phyloP scores from a whole-genome alignment of 1,140 invertebrate genomes.

The Propsilocerus akamusi region DNA sequence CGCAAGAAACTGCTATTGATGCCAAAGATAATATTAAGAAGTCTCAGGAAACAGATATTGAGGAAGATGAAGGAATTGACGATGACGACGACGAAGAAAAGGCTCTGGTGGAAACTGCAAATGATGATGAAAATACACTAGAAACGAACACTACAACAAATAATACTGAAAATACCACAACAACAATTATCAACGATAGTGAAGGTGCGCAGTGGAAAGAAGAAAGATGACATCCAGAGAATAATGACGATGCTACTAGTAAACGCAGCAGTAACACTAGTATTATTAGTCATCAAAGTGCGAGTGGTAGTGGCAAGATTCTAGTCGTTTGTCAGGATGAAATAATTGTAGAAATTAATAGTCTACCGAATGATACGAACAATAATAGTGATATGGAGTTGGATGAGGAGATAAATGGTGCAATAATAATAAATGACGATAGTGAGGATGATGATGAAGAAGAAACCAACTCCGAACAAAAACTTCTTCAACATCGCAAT shows the following conservation, averaged over 20 bases:
- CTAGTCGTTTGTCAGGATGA: conserved; percentile 8
- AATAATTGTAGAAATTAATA: conserved; percentile 17
- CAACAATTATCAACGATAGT: background rate
- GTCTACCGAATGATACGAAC: conserved; percentile 14
- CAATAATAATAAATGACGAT: too few species aligned
- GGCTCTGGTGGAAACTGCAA: background rate
- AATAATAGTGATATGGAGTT: conserved; percentile 12
- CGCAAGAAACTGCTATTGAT: background rate
- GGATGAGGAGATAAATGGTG: conserved; percentile 19
- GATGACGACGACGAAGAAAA: background rate
- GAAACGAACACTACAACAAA: conserved; percentile 3
- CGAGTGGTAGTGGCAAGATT: conserved; percentile 22
- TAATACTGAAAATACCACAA: background rate
- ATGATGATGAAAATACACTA: conserved; percentile 4
- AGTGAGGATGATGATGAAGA: conserved; percentile 24
- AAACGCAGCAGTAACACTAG: conserved; percentile 8
- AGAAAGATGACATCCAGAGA: conserved; percentile 25
- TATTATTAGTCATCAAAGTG: conserved; percentile 16
- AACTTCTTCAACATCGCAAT: background rate
- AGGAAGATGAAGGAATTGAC: conserved; percentile 4
- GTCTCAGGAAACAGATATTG: background rate
- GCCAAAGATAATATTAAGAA: background rate
- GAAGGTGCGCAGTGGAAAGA: conserved; percentile 7
- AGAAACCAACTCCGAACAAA: conserved; percentile 11
- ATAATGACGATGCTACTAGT: conserved; percentile 19